These are phyloP conservation scores for Pediacus dermestoides DNA, from an alignment of 2,888 invertebrate species.

Conservation along the genomic window DNA sequence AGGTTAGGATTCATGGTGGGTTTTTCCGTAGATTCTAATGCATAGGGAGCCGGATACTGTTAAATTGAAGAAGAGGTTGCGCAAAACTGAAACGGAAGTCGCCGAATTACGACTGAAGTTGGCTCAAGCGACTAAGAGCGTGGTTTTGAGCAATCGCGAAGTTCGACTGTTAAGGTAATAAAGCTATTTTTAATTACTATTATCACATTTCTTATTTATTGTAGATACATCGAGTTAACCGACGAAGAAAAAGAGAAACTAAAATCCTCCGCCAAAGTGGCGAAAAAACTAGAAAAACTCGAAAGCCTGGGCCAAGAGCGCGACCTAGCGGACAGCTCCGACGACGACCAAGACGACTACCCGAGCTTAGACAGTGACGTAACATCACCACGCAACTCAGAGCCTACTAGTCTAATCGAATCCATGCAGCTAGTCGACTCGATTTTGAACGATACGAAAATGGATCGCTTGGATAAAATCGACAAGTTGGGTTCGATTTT, in stretches of 20 bases:
- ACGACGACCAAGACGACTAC: constrained; percentile 69
- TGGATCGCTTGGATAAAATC: constrained; percentile 82
- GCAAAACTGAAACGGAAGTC: constrained; percentile 88
- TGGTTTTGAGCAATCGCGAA: constrained; percentile 88
- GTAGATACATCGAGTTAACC: constrained; percentile 76
- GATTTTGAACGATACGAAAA: constrained; percentile 74
- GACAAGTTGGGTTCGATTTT: constrained; percentile 83
- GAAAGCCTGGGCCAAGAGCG: constrained; percentile 74
- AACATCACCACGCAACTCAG: constrained; percentile 71
- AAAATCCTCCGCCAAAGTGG: constrained; percentile 87
- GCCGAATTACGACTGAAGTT: constrained; percentile 80
- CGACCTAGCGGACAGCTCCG: constrained; percentile 70
- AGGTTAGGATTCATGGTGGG: constrained; percentile 1
- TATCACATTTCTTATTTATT: constrained; percentile 4
- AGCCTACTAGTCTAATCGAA: constrained; percentile 79
- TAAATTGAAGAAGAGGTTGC: constrained; percentile 80
- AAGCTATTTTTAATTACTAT: constrained; percentile 1
- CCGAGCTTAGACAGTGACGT: constrained; percentile 75
- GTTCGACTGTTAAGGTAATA: constrained; percentile 72
- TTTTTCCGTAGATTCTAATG: constrained; percentile 57
- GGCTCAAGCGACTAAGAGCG: constrained; percentile 76
- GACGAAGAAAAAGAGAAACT: constrained; percentile 90
- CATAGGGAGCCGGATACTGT: constrained; percentile 83
- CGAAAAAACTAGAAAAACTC: constrained; percentile 85
- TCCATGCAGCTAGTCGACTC: constrained; percentile 88